Evolutionary conservation across 2,888 invertebrate genomes (phyloP).

Genomic region (Tetragonula carbonaria): DNA sequence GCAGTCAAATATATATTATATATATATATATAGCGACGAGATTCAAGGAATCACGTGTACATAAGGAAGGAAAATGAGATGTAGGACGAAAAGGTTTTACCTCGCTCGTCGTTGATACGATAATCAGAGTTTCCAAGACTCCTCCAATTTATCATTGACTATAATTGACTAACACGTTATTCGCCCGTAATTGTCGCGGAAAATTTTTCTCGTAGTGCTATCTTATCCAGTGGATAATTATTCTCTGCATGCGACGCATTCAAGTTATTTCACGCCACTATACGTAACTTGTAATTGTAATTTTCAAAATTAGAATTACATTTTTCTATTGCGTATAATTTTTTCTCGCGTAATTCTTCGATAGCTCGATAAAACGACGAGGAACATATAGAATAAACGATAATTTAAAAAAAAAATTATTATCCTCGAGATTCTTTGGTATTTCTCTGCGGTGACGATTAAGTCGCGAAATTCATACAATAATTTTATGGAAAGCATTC

Average conservation of each 20-base stretch:
- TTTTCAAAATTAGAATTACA: background rate
- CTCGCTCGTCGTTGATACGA: conserved; percentile 1
- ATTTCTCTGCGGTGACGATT: background rate
- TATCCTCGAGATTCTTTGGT: background rate
- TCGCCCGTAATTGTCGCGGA: background rate
- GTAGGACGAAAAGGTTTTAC: background rate
- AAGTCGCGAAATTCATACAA: background rate
- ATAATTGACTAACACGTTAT: background rate
- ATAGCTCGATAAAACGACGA: background rate
- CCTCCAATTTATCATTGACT: background rate
- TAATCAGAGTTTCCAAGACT: background rate
- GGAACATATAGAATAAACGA: background rate
- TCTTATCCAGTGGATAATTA: background rate
- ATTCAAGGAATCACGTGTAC: conserved; percentile 29
- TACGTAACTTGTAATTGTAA: background rate
- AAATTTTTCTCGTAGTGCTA: background rate
- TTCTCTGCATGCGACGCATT: background rate
- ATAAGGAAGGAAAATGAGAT: background rate
- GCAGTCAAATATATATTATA: background rate
- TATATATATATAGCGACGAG: background rate
- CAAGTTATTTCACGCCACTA: background rate
- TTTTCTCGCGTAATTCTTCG: background rate
- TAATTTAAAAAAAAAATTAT: background rate
- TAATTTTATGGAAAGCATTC: background rate
- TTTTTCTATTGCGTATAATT: background rate